phyloP scores from a whole-genome alignment of 2,113 vertebrate species.

The Odocoileus virginianus region DNA sequence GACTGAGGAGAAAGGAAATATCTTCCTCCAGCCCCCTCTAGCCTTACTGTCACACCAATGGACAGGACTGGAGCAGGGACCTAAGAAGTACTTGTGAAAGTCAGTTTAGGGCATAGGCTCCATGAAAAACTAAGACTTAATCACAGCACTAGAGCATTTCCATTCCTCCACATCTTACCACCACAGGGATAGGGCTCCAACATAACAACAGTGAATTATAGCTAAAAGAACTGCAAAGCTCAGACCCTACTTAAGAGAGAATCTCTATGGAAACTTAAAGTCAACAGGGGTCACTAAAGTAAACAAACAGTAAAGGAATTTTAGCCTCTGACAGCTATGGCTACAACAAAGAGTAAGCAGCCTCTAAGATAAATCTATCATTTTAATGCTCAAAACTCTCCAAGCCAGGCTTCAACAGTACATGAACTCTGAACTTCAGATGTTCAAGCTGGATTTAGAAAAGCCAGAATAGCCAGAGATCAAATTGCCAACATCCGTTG shows the following conservation, averaged over 20 bases:
- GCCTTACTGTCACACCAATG: background rate
- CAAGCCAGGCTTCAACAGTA: background rate
- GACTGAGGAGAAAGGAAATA: background rate
- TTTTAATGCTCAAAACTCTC: background rate
- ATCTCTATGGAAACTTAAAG: background rate
- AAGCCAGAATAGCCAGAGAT: background rate
- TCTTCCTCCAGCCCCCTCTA: background rate
- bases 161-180: background rate
- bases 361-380: background rate
- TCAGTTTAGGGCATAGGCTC: background rate
- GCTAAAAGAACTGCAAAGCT: background rate
- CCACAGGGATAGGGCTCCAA: background rate
- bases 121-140: background rate
- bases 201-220: background rate
- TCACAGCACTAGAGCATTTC: background rate
- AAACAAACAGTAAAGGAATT: background rate
- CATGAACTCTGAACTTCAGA: background rate
- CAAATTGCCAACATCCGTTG: background rate
- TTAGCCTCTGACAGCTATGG: background rate
- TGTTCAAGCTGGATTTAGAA: background rate
- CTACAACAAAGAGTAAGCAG: background rate
- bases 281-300: background rate
- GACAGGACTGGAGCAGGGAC: no score
- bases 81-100: background rate
- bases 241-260: background rate